A percentile compares a stretch with the other conserved stretches of the same genome.
Conservation (phyloP, 2,113 vertebrate genomes). For the Lepus timidus region DNA sequence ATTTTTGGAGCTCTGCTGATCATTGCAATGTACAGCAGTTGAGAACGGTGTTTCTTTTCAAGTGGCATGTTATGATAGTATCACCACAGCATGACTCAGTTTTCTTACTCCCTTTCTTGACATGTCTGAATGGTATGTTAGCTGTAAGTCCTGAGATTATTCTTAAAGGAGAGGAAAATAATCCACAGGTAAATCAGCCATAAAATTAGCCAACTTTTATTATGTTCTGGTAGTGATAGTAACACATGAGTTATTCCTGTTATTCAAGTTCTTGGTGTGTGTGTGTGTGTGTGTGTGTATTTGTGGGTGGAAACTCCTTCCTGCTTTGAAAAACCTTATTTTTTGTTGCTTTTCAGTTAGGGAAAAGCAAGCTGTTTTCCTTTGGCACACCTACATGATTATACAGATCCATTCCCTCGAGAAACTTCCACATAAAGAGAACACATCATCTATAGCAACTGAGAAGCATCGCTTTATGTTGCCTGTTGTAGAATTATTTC, state of each 20-base stretch:
- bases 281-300: too few relatives aligned
- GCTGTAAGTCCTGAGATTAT: not conserved
- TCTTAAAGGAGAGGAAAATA: not conserved
- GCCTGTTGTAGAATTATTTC: slow-evolving; percentile 84
- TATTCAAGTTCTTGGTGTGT: not conserved
- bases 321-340: not conserved
- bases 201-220: not conserved
- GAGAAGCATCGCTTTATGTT: slow-evolving; percentile 72
- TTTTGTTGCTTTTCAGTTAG: not conserved
- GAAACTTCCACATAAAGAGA: slow-evolving; percentile 71
- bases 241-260: not conserved
- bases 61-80: not conserved
- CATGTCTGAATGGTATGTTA: not conserved
- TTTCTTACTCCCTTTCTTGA: not conserved
- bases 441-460: slow-evolving; percentile 70
- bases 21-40: not conserved
- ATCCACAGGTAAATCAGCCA: not conserved
- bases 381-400: not conserved
- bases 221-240: not conserved
- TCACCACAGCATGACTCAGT: not conserved
- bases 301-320: not conserved
- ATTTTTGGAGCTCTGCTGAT: not conserved
- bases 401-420: slow-evolving; percentile 10
- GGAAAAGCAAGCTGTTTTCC: slow-evolving; percentile 1
- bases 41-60: not conserved